Conservation (phyloP, 2,888 invertebrate genomes). For the Athalia cordata region DNA sequence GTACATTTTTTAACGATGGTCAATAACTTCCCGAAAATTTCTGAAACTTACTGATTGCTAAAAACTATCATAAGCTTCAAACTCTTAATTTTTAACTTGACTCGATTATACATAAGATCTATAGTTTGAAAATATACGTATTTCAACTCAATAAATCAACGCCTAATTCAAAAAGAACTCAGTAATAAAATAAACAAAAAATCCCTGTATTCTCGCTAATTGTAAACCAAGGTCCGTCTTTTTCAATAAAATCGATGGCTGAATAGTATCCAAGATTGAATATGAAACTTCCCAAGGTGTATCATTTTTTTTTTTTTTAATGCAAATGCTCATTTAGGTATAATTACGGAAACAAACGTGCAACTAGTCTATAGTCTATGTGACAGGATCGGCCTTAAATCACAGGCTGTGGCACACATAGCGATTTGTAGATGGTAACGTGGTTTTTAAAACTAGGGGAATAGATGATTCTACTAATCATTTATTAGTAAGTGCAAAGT, state of each 20-base stretch:
- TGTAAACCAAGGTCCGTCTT: conserved; percentile 12
- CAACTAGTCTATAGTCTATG: no score
- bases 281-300: not conserved
- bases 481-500: conserved; percentile 20
- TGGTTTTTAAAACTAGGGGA: not conserved
- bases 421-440: not conserved
- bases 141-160: no score
- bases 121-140: no score
- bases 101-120: no score
- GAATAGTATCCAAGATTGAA: not conserved
- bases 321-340: not conserved
- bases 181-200: not conserved
- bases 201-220: not conserved
- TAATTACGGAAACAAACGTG: not conserved
- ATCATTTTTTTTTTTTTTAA: not conserved
- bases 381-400: no score
- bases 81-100: no score
- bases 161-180: no score
- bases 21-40: no score
- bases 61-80: no score
- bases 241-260: not conserved
- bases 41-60: no score
- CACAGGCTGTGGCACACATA: no score
- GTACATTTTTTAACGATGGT: no score
- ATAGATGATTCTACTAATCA: not conserved